Percentiles rank a stretch among this genome's conserved stretches.
phyloP scores from a whole-genome alignment of 1,140 invertebrate species.

The Ooceraea biroi region DNA sequence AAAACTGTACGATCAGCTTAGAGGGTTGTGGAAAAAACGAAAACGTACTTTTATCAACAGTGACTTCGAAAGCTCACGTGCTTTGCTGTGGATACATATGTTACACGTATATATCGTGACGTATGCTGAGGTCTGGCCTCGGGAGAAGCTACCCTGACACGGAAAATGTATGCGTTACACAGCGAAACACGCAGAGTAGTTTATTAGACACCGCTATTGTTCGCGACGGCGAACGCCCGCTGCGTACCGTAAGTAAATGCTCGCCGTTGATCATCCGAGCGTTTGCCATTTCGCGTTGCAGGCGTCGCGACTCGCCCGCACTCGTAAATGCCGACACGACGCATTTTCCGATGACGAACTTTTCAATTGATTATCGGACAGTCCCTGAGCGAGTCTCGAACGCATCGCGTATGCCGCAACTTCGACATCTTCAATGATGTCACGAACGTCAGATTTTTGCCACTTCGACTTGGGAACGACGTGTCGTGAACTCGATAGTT shows the following conservation, averaged over 20 bases:
- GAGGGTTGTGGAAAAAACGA: slow-evolving; percentile 7
- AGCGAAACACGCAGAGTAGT: slow-evolving; percentile 60
- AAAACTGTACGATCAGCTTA: neutral
- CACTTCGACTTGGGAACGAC: neutral
- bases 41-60: slow-evolving; percentile 8
- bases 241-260: slow-evolving; percentile 55
- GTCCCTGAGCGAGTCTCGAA: slow-evolving; percentile 54
- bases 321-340: slow-evolving; percentile 17
- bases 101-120: slow-evolving; percentile 27
- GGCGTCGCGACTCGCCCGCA: no score
- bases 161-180: slow-evolving; percentile 60
- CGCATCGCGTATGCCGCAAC: no score
- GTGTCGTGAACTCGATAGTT: slow-evolving; percentile 34
- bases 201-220: slow-evolving; percentile 69
- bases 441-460: slow-evolving; percentile 4
- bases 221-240: slow-evolving; percentile 48
- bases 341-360: slow-evolving; percentile 12
- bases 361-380: slow-evolving; percentile 48
- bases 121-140: slow-evolving; percentile 32
- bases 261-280: slow-evolving; percentile 58
- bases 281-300: slow-evolving; percentile 44
- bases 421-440: no score
- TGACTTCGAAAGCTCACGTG: slow-evolving; percentile 28
- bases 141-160: slow-evolving; percentile 56
- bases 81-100: slow-evolving; percentile 26